These are phyloP conservation scores for Ophion costatus DNA, from an alignment of 2,888 invertebrate species.

Conservation along the genomic window DNA sequence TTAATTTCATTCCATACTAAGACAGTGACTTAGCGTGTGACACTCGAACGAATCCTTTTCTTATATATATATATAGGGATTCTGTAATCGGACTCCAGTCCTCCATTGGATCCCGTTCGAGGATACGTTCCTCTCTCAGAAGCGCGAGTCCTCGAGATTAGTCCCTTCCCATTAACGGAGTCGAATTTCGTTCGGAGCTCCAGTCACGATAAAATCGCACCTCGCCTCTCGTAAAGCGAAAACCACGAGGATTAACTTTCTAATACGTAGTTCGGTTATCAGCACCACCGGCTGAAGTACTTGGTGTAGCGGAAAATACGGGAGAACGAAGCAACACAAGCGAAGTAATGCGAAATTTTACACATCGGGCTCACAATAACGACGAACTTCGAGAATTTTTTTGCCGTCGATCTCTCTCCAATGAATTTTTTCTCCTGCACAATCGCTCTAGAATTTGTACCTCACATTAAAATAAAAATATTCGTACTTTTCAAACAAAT, in stretches of 20 bases:
- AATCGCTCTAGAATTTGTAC: no score
- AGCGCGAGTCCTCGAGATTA: conserved; percentile 45
- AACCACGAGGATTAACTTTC: conserved; percentile 12
- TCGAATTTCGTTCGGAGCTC: conserved; percentile 53
- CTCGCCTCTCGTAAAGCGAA: conserved; percentile 4
- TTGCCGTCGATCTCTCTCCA: no score
- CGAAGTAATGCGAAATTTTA: background rate
- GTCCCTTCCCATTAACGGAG: conserved; percentile 52
- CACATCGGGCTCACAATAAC: background rate
- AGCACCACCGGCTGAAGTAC: background rate
- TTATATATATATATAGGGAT: conserved; percentile 8
- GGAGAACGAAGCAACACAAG: background rate
- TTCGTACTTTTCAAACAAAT: no score
- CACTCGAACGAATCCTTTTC: background rate
- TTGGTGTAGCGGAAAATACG: background rate
- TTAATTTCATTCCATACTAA: background rate
- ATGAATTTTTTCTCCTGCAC: no score
- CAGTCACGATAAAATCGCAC: conserved; percentile 39
- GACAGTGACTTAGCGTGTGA: background rate
- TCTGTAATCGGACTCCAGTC: conserved; percentile 50
- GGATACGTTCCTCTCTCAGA: conserved; percentile 43
- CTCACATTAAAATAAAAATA: no score
- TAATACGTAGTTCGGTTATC: conserved; percentile 1
- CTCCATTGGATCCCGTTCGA: conserved; percentile 9
- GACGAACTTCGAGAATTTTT: no score